Conservation (phyloP, 2,113 vertebrate genomes). For the Tylochromis polylepis region DNA sequence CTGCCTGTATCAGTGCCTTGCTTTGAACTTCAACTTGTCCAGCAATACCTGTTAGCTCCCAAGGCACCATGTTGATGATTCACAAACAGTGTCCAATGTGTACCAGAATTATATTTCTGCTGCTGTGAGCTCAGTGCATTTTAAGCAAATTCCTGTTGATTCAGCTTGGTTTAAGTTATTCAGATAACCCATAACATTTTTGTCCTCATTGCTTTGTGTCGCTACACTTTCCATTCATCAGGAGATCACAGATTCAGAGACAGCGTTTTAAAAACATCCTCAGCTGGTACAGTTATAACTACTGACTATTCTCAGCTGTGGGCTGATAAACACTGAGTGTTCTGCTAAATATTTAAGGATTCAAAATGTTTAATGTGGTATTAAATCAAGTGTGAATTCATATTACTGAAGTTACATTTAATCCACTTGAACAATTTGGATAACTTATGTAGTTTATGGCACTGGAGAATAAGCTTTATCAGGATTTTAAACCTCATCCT, state of each 20-base stretch:
- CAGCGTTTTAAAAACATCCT: neutral
- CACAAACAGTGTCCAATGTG: neutral
- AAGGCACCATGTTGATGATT: neutral
- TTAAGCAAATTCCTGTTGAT: neutral
- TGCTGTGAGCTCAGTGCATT: neutral
- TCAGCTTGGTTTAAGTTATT: neutral
- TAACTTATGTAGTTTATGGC: neutral
- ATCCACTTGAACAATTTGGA: neutral
- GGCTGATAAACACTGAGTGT: neutral
- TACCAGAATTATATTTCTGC: neutral
- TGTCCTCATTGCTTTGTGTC: neutral
- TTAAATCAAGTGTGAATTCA: neutral
- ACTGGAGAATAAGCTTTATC: neutral
- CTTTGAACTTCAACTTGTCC: constrained; percentile 4
- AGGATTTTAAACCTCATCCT: neutral
- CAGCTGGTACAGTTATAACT: neutral
- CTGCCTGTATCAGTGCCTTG: neutral
- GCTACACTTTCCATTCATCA: neutral
- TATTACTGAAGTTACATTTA: neutral
- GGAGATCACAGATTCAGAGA: neutral
- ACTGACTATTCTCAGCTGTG: neutral
- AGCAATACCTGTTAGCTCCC: neutral
- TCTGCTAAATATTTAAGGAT: neutral
- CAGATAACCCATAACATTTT: neutral
- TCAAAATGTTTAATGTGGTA: neutral